Evolutionary conservation across 2,113 vertebrate genomes (phyloP), one percentile per base, ranked within the genome.

Genomic region (Anolis sagrei): DNA sequence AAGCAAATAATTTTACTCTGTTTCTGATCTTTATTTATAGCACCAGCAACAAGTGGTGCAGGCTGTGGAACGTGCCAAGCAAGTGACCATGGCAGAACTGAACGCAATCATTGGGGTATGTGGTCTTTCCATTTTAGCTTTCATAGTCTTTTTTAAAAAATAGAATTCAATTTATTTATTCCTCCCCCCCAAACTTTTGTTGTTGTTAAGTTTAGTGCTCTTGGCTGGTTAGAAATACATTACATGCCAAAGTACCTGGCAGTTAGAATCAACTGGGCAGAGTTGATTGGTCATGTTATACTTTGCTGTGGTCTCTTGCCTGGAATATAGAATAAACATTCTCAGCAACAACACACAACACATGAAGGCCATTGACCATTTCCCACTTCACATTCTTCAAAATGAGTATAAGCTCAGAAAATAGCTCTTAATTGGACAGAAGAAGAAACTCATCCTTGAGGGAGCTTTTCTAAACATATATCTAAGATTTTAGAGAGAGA

Each of bases 71-170:
- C 96, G 98, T 95, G 98, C 98, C 96, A 99, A 98, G 95, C 98
- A 99, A 97, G 98, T 99, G 95, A 99, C 98, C 96, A 99, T 99
- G 98, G 98, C 98, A 89, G 98, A 99, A 95, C 97, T 99, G 96
- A 99, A 99, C 93, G 98, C 98, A 91, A 99, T 99, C 97, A 99
- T 99, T 97, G 98, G 98, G 98, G 98, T 99, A 98, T 97, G 98
- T 98, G 96, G 95, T 97, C 98, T 96, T 98, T 98, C 97, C 92
- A 88, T 96, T 98, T 96, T 97, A 96, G 95, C 95, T 96, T 94
- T 97, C 87, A 95, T 95, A 94, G 93, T 96, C 93, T 97, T 98
- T 95, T 97, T 58, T 69, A 84, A 84, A 44, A 66, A 48, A 92
- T 89, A 89, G 84, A 88, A 85, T 91, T 94, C 95, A 96, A 92